A percentile compares a stretch with the other conserved stretches of the same genome.
phyloP scores from a whole-genome alignment of 1,140 invertebrate genomes.

The Galendromus occidentalis region DNA sequence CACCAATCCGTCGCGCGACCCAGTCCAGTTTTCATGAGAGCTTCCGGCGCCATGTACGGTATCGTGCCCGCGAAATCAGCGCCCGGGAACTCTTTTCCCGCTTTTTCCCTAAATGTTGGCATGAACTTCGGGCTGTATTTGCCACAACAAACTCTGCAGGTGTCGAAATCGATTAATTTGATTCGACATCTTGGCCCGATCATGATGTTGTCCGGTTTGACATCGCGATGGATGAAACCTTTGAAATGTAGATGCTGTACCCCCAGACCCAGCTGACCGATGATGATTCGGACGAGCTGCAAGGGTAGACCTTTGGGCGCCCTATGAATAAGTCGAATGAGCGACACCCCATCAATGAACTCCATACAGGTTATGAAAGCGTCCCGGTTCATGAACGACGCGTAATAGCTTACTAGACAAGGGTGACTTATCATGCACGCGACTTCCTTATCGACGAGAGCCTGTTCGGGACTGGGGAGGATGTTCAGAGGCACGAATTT shows the following conservation, averaged over 20 bases:
- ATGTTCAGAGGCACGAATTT: not conserved
- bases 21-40: not conserved
- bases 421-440: not conserved
- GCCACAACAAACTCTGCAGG: not conserved
- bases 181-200: not conserved
- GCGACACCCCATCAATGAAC: not conserved
- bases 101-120: not conserved
- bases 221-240: constrained; percentile 6
- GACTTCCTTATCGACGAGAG: not conserved
- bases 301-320: not conserved
- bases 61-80: not conserved
- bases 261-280: not conserved
- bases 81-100: not conserved
- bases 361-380: constrained; percentile 3
- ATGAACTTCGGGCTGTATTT: not conserved
- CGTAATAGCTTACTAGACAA: not conserved
- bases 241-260: constrained; percentile 7
- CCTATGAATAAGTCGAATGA: not conserved
- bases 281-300: not conserved
- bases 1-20: not conserved
- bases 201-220: not conserved
- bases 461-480: not conserved
- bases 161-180: constrained; percentile 10
- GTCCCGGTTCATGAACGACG: not conserved
- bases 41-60: not conserved